phyloP scores from a whole-genome alignment of 1,140 invertebrate species.

The Drosophila sturtevanti region DNA sequence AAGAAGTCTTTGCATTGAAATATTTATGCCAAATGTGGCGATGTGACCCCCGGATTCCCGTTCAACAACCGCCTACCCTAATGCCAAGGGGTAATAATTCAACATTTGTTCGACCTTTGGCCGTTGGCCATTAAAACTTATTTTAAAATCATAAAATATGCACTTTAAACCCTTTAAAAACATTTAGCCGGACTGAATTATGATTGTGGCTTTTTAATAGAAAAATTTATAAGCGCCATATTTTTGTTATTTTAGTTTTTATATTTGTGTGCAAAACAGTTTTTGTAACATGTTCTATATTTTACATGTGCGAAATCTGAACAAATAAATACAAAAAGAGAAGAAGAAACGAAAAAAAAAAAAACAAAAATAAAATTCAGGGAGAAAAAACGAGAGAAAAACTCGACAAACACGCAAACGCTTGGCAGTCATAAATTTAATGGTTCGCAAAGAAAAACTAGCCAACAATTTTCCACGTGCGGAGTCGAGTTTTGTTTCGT shows the following conservation, averaged over 20 bases:
- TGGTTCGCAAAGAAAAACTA: slow-evolving; percentile 66
- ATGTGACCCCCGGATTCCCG: background rate
- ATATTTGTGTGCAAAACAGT: slow-evolving; percentile 26
- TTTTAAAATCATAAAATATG: slow-evolving; percentile 37
- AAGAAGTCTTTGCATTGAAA: slow-evolving; percentile 34
- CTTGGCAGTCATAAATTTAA: slow-evolving; percentile 69
- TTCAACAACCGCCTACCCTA: background rate
- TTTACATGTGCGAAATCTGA: slow-evolving; percentile 59
- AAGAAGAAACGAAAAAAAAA: background rate
- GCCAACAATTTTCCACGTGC: slow-evolving; percentile 74
- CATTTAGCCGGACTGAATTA: slow-evolving; percentile 44
- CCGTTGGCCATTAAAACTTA: slow-evolving; percentile 30
- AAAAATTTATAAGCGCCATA: slow-evolving; percentile 41
- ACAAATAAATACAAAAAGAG: background rate
- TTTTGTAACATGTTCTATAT: slow-evolving; percentile 46
- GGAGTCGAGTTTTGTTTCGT: slow-evolving; percentile 24
- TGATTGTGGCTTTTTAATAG: slow-evolving; percentile 60
- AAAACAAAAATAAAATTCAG: background rate
- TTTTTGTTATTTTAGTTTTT: slow-evolving; percentile 20
- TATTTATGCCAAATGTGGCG: slow-evolving; percentile 42
- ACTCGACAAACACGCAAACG: slow-evolving; percentile 70
- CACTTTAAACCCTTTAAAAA: slow-evolving; percentile 23
- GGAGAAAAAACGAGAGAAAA: slow-evolving; percentile 23
- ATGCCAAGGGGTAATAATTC: background rate
- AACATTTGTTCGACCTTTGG: slow-evolving; percentile 15